A percentile compares a stretch with the other conserved stretches of the same genome.
Evolutionary conservation across 53 echinoderm and acorn worm genomes (phyloP).

Genomic region (Holothuria leucospilota): DNA sequence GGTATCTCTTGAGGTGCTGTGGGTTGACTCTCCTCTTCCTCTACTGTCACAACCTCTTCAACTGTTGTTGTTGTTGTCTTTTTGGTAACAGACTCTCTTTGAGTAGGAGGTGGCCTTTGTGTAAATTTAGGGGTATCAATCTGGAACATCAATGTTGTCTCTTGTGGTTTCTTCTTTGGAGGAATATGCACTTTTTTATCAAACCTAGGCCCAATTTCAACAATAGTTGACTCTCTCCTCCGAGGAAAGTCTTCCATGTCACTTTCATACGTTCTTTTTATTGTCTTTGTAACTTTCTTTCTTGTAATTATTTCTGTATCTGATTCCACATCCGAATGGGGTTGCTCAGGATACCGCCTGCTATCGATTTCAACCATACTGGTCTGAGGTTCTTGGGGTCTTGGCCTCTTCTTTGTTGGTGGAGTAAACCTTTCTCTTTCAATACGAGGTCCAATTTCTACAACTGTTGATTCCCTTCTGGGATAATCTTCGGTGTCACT

Average conservation of each 20-base stretch:
- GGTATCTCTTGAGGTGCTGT: background rate
- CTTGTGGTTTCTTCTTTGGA: constrained; percentile 10
- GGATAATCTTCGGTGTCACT: constrained; percentile 59
- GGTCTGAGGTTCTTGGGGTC: constrained; percentile 42
- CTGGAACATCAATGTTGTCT: constrained; percentile 64
- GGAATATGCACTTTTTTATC: constrained; percentile 33
- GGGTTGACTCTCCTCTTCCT: constrained; percentile 69
- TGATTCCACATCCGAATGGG: constrained; percentile 60
- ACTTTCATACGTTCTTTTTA: constrained; percentile 69
- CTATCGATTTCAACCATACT: constrained; percentile 49
- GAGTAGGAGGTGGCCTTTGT: constrained; percentile 42
- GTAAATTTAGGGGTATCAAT: constrained; percentile 65
- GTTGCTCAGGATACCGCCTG: constrained; percentile 58
- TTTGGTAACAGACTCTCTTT: constrained; percentile 69
- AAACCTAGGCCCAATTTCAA: constrained; percentile 29
- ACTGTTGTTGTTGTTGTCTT: constrained; percentile 79
- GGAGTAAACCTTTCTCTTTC: constrained; percentile 58
- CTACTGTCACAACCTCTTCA: constrained; percentile 65
- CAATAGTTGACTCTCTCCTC: constrained; percentile 41
- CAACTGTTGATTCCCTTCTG: constrained; percentile 37
- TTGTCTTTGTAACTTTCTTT: constrained; percentile 69
- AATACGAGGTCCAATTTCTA: constrained; percentile 63
- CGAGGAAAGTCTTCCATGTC: constrained; percentile 54
- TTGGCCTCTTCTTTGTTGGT: constrained; percentile 34
- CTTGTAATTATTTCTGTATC: constrained; percentile 67